Base-by-base conservation (phyloP, 2,797 vertebrate genomes). In the Premnoplex brunnescens region DNA sequence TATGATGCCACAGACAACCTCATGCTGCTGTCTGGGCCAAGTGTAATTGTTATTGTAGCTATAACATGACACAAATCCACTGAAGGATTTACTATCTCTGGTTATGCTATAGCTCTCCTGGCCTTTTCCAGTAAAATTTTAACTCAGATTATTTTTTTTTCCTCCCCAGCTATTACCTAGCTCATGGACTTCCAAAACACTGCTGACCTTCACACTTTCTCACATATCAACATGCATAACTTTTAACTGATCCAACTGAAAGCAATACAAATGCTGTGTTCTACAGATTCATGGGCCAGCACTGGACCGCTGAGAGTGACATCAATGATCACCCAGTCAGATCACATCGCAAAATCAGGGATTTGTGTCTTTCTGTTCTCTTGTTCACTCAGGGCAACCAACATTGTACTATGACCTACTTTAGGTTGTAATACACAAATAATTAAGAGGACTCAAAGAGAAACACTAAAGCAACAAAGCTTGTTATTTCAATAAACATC, bases 401-500 rank as follows among this genome's bases (percentile, higher is more conserved):
- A 24, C 18, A 13, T n/a, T 66, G 30, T 63, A 58, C 14, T 44
- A 15, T 56, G 58, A 34, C 27, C 46, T 82, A 58, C 46, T 85
- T 88, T 34, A 87, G 32, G 17, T 84, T 49, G 28, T 80, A 81
- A 60, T 51, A 80, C 44, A 88, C 16, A 59, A 81, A 63, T 78
- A 89, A 77, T 92, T 78, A 76, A 82, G 39, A 85, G 22, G 52
- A 79, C 28, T 86, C 52, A 27, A 59, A 82, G 39, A 56, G 62
- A 73, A 95, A 92, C 43, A 80, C 43, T 66, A 72, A 83, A 81
- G 64, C 41, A 82, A 58, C 5, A 86, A 56, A 90, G 74, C 54
- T 91, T 81, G 56, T 91, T 87, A 49, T 95, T 96, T 94, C 91
- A 94, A 87, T 95, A 94, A 96, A 86, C 44, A 76, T 82, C 24